A percentile compares a stretch with the other conserved stretches of the same genome.
Conservation (phyloP, 2,797 vertebrate species). For the Hypotaenidia okinawae region DNA sequence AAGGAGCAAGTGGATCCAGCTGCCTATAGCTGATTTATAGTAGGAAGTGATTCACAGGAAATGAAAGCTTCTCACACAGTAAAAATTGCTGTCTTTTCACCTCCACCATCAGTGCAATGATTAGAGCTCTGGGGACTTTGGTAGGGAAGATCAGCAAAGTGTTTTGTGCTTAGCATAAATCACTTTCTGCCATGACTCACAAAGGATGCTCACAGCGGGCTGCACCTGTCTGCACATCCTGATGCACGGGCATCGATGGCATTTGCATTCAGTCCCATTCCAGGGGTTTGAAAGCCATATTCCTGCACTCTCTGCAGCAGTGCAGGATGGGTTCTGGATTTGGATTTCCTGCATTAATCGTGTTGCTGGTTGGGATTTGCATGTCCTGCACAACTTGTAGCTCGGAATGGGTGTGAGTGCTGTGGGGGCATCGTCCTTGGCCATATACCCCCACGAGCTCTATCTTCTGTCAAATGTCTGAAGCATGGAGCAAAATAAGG, state of each 20-base stretch:
- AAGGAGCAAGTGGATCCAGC: conserved; percentile 75
- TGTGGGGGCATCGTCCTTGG: background rate
- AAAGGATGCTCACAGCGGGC: background rate
- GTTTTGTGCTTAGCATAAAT: background rate
- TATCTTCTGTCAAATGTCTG: background rate
- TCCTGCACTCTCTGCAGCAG: background rate
- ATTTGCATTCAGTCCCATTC: background rate
- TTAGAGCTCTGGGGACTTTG: conserved; percentile 37
- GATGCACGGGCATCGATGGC: background rate
- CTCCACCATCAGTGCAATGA: background rate
- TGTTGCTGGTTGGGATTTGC: background rate
- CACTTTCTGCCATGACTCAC: background rate
- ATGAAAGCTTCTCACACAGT: conserved; percentile 54
- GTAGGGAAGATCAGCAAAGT: background rate
- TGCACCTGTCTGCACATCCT: background rate
- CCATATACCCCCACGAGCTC: accelerated
- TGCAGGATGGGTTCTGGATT: background rate
- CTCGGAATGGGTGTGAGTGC: background rate
- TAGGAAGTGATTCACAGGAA: conserved; percentile 75
- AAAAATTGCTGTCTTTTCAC: conserved; percentile 61
- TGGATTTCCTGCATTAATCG: background rate
- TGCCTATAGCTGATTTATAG: conserved; percentile 77
- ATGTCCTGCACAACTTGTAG: background rate
- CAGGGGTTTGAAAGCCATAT: background rate
- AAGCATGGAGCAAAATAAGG: background rate